Percentiles rank a stretch among this genome's conserved stretches.
Conservation (phyloP, 2,888 invertebrate species). For the Listrodromus nycthemerus region DNA sequence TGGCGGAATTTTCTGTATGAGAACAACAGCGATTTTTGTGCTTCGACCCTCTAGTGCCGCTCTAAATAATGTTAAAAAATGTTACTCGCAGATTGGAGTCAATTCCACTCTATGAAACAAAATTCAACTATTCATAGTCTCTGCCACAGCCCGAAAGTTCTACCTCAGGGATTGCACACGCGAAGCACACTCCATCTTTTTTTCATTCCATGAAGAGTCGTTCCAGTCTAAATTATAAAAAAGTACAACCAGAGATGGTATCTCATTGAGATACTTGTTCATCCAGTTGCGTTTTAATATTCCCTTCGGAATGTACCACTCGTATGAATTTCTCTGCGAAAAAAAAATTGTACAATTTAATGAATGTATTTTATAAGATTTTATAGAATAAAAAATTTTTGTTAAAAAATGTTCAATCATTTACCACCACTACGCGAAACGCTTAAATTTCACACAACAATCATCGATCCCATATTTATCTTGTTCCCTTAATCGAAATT, state of each 20-base stretch:
- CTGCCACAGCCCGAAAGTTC: too few species aligned
- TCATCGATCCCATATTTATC: not conserved
- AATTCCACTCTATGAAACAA: too few species aligned
- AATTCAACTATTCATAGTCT: too few species aligned
- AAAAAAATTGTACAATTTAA: not conserved
- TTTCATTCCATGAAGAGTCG: slow-evolving; percentile 97
- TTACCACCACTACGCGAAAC: too few species aligned
- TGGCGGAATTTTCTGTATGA: slow-evolving; percentile 94
- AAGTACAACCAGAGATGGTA: slow-evolving; percentile 97
- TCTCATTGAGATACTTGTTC: slow-evolving; percentile 94
- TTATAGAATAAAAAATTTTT: too few species aligned
- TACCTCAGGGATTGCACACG: slow-evolving; percentile 92
- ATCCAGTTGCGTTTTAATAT: slow-evolving; percentile 98
- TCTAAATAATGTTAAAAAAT: slow-evolving; percentile 83
- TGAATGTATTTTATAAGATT: too few species aligned
- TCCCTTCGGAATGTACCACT: slow-evolving; percentile 98
- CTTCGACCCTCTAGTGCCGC: slow-evolving; percentile 90
- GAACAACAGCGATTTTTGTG: slow-evolving; percentile 93
- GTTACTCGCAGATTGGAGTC: too few species aligned
- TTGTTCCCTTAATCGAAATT: not conserved
- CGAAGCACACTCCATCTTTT: slow-evolving; percentile 96
- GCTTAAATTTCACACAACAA: not conserved
- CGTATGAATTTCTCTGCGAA: slow-evolving; percentile 92
- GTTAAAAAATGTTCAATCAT: not conserved
- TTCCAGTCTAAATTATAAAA: slow-evolving; percentile 99